Base-by-base conservation (phyloP, 2,888 invertebrate genomes). In the Phanerotoma sp. region DNA sequence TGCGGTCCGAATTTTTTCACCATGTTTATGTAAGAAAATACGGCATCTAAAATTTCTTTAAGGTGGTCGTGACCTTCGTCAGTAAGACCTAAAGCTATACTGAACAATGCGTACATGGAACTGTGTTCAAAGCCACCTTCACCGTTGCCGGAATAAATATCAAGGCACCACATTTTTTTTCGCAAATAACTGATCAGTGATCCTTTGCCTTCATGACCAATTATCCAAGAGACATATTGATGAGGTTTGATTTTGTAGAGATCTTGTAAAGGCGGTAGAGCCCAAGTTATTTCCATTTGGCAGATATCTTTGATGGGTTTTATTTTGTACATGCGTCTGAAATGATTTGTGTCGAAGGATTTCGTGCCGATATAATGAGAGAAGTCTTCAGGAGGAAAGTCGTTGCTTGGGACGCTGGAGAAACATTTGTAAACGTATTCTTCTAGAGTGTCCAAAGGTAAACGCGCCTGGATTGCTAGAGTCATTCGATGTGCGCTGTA, bases 401-500 rank as follows among this genome's bases (percentile, higher is more conserved):
- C 76, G 74, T 91, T 92, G 54, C 79, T 85, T 1, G 88, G 86
- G 15, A 94, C 83, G 45, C 79, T 80, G 0, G 86, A 81, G 75
- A 94, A 94, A 63, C 81, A 82, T 46, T 82, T 79, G 32, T 77
- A 69, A 1, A 89, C 87, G 75, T 84, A 86, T 38, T 83, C 74
- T 74, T 91, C 86, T 46, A 91, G 70, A 0, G 80, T 79, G 16
- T 84, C 80, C 6, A 89, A 73, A 1, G 88, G 82, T 73, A 88
- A 79, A 56, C 86, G 80, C 5, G 83, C 84, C 80, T 93, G 92
- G 16, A 94, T 83, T 40, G 90, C 89, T 3, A 95, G 77, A 7
- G 89, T 93, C 93, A 96, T 95, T 62, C 90, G 83, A 68, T 94
- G 87, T 7, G 92, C 91, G 32, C 91, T 89, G 71, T 96, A 96